Evolutionary conservation across 2,888 invertebrate species (phyloP).

Genomic region (Disparrhopalites patrizii): DNA sequence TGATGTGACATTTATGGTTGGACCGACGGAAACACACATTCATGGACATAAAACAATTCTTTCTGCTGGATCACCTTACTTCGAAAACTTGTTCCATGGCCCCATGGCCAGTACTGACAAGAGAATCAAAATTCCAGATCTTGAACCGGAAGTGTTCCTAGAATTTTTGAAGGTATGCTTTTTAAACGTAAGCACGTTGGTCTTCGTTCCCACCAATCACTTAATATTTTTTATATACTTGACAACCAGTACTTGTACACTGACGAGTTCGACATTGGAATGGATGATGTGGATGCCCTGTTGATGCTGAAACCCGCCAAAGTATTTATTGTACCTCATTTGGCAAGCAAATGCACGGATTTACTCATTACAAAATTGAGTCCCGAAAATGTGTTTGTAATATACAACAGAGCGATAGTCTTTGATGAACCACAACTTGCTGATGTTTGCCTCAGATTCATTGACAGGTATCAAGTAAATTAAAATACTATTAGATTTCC

Average conservation of each 20-base stretch:
- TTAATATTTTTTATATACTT: no score
- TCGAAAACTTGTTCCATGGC: slow-evolving; percentile 82
- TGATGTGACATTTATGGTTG: slow-evolving; percentile 75
- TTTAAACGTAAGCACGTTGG: no score
- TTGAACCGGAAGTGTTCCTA: slow-evolving; percentile 75
- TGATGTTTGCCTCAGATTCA: slow-evolving; percentile 73
- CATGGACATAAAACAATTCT: slow-evolving; percentile 76
- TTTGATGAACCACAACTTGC: slow-evolving; percentile 80
- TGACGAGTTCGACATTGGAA: slow-evolving; percentile 66
- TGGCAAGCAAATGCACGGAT: slow-evolving; percentile 78
- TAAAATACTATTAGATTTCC: no score
- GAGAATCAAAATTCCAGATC: slow-evolving; percentile 68
- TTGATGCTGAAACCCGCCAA: slow-evolving; percentile 80
- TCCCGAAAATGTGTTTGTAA: slow-evolving; percentile 76
- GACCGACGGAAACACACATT: slow-evolving; percentile 58
- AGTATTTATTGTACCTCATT: slow-evolving; percentile 77
- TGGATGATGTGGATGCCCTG: slow-evolving; percentile 82
- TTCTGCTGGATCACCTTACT: slow-evolving; percentile 77
- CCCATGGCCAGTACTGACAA: slow-evolving; percentile 60
- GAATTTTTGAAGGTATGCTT: slow-evolving; percentile 58
- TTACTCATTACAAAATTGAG: slow-evolving; percentile 67
- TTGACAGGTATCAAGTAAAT: slow-evolving; percentile 67
- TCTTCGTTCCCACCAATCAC: no score
- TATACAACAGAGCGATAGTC: slow-evolving; percentile 70
- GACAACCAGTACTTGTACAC: slow-evolving; percentile 64